A percentile compares a stretch with the other conserved stretches of the same genome.
These are phyloP conservation scores for Phylloscopus trochilus DNA, from an alignment of 2,113 vertebrate species.

Conservation along the genomic window DNA sequence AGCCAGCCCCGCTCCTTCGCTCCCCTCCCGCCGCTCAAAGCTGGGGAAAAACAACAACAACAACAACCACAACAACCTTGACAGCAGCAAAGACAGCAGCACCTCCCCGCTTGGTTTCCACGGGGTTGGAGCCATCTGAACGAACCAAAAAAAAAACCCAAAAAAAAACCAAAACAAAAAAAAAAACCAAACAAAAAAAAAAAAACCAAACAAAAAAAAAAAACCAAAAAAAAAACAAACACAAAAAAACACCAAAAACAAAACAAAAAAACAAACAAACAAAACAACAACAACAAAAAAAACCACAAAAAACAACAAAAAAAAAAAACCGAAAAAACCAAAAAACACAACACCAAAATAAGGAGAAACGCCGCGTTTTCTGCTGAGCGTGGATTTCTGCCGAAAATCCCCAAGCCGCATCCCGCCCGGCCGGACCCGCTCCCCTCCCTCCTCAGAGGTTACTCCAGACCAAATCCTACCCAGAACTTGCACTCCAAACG, in stretches of 20 bases:
- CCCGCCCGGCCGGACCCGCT: background rate
- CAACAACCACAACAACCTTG: background rate
- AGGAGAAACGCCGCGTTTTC: background rate
- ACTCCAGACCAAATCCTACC: slow-evolving; percentile 16
- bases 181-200: too few relatives aligned
- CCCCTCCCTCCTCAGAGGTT: background rate
- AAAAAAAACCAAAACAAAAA: too few relatives aligned
- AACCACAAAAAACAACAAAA: too few relatives aligned
- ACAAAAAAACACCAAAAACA: too few relatives aligned
- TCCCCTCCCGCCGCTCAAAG: background rate
- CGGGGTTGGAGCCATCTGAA: background rate
- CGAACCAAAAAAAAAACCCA: background rate
- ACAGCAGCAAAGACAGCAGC: background rate
- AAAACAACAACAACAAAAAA: too few relatives aligned
- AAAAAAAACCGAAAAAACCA: too few relatives aligned
- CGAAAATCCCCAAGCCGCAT: background rate
- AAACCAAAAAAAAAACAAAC: too few relatives aligned
- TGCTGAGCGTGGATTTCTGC: background rate
- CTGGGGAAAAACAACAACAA: background rate
- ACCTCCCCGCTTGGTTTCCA: background rate
- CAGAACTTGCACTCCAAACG: background rate
- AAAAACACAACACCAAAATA: too few relatives aligned
- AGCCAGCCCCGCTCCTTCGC: background rate
- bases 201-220: too few relatives aligned
- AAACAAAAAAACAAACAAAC: too few relatives aligned